phyloP scores from a whole-genome alignment of 1,140 invertebrate species.

The Drosophila nebulosa region DNA sequence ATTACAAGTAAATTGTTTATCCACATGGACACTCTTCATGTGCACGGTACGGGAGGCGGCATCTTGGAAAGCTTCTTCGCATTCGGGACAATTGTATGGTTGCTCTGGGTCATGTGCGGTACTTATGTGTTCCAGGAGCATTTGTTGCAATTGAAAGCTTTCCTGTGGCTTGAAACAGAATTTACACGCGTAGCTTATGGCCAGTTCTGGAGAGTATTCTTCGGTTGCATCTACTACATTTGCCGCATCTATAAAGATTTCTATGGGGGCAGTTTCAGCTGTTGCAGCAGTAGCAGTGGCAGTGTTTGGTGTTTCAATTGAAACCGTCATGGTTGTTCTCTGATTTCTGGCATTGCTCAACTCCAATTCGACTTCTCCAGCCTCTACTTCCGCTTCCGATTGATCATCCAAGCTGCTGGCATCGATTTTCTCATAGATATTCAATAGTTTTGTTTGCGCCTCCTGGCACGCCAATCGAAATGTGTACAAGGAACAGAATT shows the following conservation, averaged over 20 bases:
- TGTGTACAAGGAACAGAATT: slow-evolving; percentile 68
- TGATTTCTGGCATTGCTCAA: slow-evolving; percentile 4
- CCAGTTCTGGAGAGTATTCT: slow-evolving; percentile 22
- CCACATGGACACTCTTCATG: slow-evolving; percentile 61
- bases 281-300: slow-evolving; percentile 38
- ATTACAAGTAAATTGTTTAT: slow-evolving; percentile 60
- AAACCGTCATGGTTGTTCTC: slow-evolving; percentile 43
- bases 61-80: slow-evolving; percentile 62
- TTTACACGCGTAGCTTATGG: slow-evolving; percentile 68
- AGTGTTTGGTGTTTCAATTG: slow-evolving; percentile 52
- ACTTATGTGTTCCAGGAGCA: slow-evolving; percentile 66
- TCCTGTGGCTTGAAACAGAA: slow-evolving; percentile 61
- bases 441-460: slow-evolving; percentile 64
- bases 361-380: slow-evolving; percentile 5
- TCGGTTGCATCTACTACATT: slow-evolving; percentile 37
- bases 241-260: slow-evolving; percentile 48
- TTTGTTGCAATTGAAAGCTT: slow-evolving; percentile 59
- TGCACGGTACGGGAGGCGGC: slow-evolving; percentile 73
- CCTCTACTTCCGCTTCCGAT: slow-evolving; percentile 18
- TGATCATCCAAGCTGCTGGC: slow-evolving; percentile 51
- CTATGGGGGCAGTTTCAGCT: slow-evolving; percentile 23
- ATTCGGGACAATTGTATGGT: slow-evolving; percentile 73
- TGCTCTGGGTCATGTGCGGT: slow-evolving; percentile 54
- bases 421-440: slow-evolving; percentile 79
- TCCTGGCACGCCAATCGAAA: slow-evolving; percentile 72